A percentile compares a stretch with the other conserved stretches of the same genome.
phyloP scores from a whole-genome alignment of 2,888 invertebrate genomes.

The Oxycera nigricornis region DNA sequence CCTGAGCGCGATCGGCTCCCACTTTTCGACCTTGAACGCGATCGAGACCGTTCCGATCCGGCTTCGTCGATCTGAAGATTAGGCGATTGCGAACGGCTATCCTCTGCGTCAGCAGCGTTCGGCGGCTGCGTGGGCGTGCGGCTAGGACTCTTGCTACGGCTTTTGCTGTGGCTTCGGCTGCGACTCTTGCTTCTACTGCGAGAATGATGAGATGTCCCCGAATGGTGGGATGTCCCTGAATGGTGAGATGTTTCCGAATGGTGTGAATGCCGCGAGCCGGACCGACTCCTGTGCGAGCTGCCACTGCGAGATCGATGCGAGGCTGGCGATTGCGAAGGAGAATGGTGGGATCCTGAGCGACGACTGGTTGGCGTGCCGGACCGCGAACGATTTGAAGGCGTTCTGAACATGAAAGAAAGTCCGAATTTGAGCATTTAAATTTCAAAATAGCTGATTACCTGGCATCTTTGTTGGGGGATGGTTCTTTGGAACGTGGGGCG shows the following conservation, averaged over 20 bases:
- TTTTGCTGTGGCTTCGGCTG: slow-evolving; percentile 48
- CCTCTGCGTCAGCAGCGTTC: slow-evolving; percentile 51
- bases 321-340: neutral
- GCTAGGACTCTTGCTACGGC: slow-evolving; percentile 29
- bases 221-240: slow-evolving; percentile 55
- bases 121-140: slow-evolving; percentile 49
- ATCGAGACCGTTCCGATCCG: slow-evolving; percentile 54
- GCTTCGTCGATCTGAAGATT: slow-evolving; percentile 64
- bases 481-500: slow-evolving; percentile 52
- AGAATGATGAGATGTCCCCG: slow-evolving; percentile 47
- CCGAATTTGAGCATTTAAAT: neutral
- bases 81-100: slow-evolving; percentile 65
- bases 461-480: slow-evolving; percentile 49
- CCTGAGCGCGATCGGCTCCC: slow-evolving; percentile 52
- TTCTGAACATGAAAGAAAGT: slow-evolving; percentile 51
- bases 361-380: neutral
- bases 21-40: slow-evolving; percentile 56
- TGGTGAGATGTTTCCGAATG: slow-evolving; percentile 51
- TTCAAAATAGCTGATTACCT: slow-evolving; percentile 44
- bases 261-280: slow-evolving; percentile 51
- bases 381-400: slow-evolving; percentile 49
- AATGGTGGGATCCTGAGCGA: neutral
- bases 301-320: slow-evolving; percentile 62
- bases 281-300: slow-evolving; percentile 53
- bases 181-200: neutral